Percentiles rank a stretch among this genome's conserved stretches.
Evolutionary conservation across 2,113 vertebrate species (phyloP).

Genomic region (Phrynocephalus versicolor): DNA sequence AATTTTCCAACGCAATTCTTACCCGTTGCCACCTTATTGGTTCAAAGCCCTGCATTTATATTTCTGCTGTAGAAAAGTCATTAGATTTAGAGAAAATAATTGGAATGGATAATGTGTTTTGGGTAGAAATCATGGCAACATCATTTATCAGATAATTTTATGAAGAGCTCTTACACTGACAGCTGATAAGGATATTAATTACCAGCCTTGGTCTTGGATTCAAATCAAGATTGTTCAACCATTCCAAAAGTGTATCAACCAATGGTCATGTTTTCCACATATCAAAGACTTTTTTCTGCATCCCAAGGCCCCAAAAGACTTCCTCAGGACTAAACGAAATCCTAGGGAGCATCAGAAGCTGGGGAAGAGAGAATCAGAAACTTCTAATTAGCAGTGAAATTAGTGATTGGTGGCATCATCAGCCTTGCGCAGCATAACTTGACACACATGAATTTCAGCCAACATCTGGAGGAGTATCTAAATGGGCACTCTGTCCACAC

Average conservation of each 20-base stretch:
- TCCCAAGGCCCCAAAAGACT: no score
- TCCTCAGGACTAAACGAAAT: no score
- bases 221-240: not conserved
- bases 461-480: not conserved
- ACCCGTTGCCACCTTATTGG: constrained; percentile 3
- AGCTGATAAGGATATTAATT: constrained; percentile 4
- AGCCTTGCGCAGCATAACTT: no score
- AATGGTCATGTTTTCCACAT: not conserved
- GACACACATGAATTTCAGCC: no score
- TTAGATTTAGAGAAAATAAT: constrained; percentile 35
- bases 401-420: no score
- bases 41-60: constrained; percentile 32
- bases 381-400: no score
- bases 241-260: constrained; percentile 9
- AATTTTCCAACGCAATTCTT: not conserved
- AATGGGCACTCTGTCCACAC: not conserved
- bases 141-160: not conserved
- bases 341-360: no score
- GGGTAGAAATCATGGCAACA: constrained; percentile 20
- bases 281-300: not conserved
- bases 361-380: no score
- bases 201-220: not conserved
- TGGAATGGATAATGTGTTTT: constrained; percentile 6
- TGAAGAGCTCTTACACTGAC: not conserved
- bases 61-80: constrained; percentile 37